Base-by-base conservation (phyloP, 2,797 vertebrate genomes). In the Distichodus sexfasciatus region DNA sequence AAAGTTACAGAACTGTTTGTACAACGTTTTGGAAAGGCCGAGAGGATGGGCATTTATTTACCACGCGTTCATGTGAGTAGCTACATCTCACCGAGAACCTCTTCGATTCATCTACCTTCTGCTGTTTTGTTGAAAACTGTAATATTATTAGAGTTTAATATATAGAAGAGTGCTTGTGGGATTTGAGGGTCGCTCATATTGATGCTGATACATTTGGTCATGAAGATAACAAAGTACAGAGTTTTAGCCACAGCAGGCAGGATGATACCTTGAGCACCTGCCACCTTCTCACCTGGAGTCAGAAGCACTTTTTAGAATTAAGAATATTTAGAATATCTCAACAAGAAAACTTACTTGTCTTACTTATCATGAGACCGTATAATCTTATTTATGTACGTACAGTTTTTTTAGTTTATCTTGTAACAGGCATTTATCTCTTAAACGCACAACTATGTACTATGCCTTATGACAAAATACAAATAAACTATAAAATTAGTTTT, bases 61-160 rank as follows among this genome's bases (percentile, higher is more conserved):
- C 85, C 97, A 99, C 67, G 96, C 90, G 14, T 99, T 98, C 90
- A 95, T 98, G 97, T 99, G 83, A 98, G 96, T 95, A n/a, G n/a
- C n/a, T 48, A n/a, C 12, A 2, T 15, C 41, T 47, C 41, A 33
- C 12, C 55, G 17, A 28, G 26, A 15, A 8, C 28, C 28, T 15
- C n/a, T 2, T 14, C 8, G 26, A 31, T n/a, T n/a, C n/a, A n/a
- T n/a, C n/a, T n/a, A n/a, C n/a, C n/a, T n/a, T n/a, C n/a, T n/a
- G n/a, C n/a, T n/a, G 50, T 31, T 15, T 3, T 23, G 23, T 11
- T 44, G 6, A 1, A 2, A 6, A 4, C 46, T 4, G 43, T 46
- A 7, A 5, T 43, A 17, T 7, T 43, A 6, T 21, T 7, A 21
- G 15, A 9, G 7, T n/a, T n/a, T n/a, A n/a, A n/a, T n/a, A n/a